phyloP scores from a whole-genome alignment of 2,797 vertebrate species.

The Sebastes diploproa region DNA sequence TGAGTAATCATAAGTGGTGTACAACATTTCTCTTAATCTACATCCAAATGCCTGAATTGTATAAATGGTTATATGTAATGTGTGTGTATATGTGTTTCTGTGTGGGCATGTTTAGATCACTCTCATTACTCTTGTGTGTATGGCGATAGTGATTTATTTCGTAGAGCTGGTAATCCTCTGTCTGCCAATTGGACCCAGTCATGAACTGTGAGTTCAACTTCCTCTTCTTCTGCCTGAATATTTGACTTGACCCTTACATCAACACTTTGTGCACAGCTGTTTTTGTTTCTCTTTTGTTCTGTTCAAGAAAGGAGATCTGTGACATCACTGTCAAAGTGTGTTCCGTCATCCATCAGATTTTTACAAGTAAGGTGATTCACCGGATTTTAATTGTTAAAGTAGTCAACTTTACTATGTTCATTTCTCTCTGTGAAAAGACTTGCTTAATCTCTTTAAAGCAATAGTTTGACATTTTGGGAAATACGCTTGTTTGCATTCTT shows the following conservation, averaged over 20 bases:
- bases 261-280: neutral
- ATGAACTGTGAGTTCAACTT: conserved; percentile 63
- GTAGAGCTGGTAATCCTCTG: conserved; percentile 1
- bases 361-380: conserved; percentile 55
- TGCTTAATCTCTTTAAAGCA: neutral
- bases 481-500: neutral
- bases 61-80: neutral
- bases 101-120: conserved; percentile 28
- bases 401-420: neutral
- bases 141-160: neutral
- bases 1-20: conserved; percentile 15
- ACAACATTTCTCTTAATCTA: neutral
- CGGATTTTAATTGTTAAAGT: neutral
- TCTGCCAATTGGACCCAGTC: conserved; percentile 45
- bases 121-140: conserved; percentile 18
- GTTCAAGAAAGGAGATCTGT: conserved; percentile 34
- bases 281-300: neutral
- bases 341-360: neutral
- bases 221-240: neutral
- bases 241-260: neutral
- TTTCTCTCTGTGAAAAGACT: neutral
- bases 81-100: neutral
- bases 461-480: neutral
- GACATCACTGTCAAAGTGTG: neutral
- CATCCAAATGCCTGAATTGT: neutral